Evolutionary conservation across 2,113 vertebrate species (phyloP).

Genomic region (Jacana jacana): DNA sequence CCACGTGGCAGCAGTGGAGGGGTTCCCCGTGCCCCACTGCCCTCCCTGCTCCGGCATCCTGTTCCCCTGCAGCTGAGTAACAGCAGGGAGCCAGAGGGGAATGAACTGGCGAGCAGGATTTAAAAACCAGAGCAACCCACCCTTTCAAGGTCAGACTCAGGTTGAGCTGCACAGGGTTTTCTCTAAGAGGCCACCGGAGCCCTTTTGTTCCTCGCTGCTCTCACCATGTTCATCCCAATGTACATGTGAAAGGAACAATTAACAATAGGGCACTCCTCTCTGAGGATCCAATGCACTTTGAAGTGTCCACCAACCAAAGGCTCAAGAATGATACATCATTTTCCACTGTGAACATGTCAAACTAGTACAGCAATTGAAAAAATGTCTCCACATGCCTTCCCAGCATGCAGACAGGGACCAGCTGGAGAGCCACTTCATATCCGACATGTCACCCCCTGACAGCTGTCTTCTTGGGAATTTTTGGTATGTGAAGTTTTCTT

Average conservation of each 20-base stretch:
- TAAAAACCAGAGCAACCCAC: constrained; percentile 60
- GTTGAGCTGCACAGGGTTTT: constrained; percentile 70
- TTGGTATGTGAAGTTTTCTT: constrained; percentile 34
- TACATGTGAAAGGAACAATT: constrained; percentile 87
- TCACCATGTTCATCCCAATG: constrained; percentile 82
- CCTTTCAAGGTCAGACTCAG: constrained; percentile 75
- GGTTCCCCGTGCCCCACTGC: background rate
- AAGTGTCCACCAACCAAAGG: constrained; percentile 79
- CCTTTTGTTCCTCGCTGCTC: constrained; percentile 81
- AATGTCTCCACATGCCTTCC: constrained; percentile 73
- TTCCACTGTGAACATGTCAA: constrained; percentile 74
- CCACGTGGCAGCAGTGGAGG: background rate
- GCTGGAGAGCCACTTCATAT: constrained; percentile 71
- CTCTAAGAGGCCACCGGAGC: constrained; percentile 73
- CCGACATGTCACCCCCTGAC: constrained; percentile 54
- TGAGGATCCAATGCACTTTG: constrained; percentile 80
- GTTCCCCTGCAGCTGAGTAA: constrained; percentile 44
- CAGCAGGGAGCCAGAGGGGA: background rate
- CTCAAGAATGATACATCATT: constrained; percentile 79
- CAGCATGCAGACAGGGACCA: constrained; percentile 75
- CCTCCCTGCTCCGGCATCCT: background rate
- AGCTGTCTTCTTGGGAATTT: constrained; percentile 61
- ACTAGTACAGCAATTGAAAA: constrained; percentile 69
- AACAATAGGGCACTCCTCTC: constrained; percentile 83
- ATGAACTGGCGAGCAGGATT: background rate